Base-by-base conservation (phyloP, 2,113 vertebrate species). In the Hipposideros armiger region DNA sequence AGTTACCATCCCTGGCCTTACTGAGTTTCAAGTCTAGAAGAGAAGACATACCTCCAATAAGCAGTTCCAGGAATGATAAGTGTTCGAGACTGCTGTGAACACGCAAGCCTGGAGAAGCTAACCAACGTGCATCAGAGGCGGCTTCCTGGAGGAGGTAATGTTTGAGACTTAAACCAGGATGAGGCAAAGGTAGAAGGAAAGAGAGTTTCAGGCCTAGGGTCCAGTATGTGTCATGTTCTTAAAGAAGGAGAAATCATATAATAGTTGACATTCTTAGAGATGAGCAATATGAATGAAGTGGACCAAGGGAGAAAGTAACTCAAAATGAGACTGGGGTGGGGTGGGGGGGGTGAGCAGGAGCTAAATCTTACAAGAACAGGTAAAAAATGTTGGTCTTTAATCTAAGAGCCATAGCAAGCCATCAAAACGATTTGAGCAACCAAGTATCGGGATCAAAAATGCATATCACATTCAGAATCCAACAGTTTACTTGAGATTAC, bases 221-320 rank as follows among this genome's bases (percentile, higher is more conserved):
- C 14, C 0, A 28, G 2, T 30, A 13, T 45, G 5, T 58, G 28
- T 30, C 32, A 40, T 66, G 14, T 45, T 87, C 76, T 72, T 32
- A 0, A 15, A 87, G 66, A 66, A 87, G 45, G 67, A 77, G 45
- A 92, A 69, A 16, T 11, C 19, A 52, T 28, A 26, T 26, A 58
- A 17, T 80, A 52, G 50, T 60, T n/a, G 62, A 94, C 72, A 73
- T 32, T 52, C 67, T 92, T 92, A 78, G 69, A 67, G n/a, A 78
- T 77, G 32, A 69, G 40, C 20, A 30, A 9, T 30, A 9, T 11
- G 14, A 72, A 66, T 45, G 66, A 82, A 45, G 22, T 26, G 28
- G 28, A 54, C 19, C 40, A 73, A 42, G 62, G 22, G 56, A 74
- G 66, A 94, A 42, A 64, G 28, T 47, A 50, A 67, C 17, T 90